Conservation (phyloP, 2,113 vertebrate species). For the Pangasianodon gigas region DNA sequence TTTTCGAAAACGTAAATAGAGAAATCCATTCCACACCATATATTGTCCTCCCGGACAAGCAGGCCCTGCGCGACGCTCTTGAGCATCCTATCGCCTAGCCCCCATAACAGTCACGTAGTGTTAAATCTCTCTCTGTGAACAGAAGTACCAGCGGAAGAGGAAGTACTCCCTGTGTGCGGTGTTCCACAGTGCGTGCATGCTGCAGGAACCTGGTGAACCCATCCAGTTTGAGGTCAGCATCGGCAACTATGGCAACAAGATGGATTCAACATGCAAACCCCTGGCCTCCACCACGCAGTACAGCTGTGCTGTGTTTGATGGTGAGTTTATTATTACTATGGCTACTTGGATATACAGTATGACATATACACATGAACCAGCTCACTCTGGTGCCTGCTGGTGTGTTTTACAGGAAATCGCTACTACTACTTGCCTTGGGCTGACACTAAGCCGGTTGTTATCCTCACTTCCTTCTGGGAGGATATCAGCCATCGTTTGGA, state of each 20-base stretch:
- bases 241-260: constrained; percentile 97
- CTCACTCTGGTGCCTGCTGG: not conserved
- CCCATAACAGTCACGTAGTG: not conserved
- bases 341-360: constrained; percentile 3
- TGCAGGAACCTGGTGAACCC: constrained; percentile 91
- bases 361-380: not conserved
- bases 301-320: constrained; percentile 91
- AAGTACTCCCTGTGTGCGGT: constrained; percentile 91
- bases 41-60: no score
- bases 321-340: constrained; percentile 68
- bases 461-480: constrained; percentile 93
- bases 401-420: constrained; percentile 80
- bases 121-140: not conserved
- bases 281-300: constrained; percentile 95
- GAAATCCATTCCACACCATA: no score
- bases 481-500: constrained; percentile 94
- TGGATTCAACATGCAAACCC: constrained; percentile 93
- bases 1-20: no score
- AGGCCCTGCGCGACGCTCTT: no score
- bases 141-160: constrained; percentile 96
- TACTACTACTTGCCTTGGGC: constrained; percentile 97
- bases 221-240: constrained; percentile 99
- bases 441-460: constrained; percentile 90
- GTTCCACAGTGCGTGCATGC: constrained; percentile 92
- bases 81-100: no score